Evolutionary conservation across 1,140 invertebrate genomes (phyloP).

Genomic region (Sminthurinus signatus): DNA sequence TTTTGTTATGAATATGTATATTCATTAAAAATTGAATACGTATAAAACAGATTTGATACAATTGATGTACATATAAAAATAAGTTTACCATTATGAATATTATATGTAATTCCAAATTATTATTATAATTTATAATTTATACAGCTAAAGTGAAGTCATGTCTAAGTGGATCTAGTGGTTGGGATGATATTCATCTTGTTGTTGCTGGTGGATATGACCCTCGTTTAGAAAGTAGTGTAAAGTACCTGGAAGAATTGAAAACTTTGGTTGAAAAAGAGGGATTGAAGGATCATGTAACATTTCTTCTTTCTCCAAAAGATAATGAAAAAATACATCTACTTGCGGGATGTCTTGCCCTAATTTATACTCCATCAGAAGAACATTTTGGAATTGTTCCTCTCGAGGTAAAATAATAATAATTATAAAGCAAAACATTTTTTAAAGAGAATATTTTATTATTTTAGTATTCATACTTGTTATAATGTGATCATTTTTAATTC

Average conservation of each 20-base stretch:
- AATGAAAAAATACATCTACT: slow-evolving; percentile 74
- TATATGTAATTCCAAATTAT: too few species aligned
- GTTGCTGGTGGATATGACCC: slow-evolving; percentile 96
- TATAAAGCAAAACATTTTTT: too few species aligned
- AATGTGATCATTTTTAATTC: too few species aligned
- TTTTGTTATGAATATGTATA: background rate
- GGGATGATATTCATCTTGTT: slow-evolving; percentile 68
- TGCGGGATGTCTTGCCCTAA: slow-evolving; percentile 62
- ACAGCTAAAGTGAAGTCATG: slow-evolving; percentile 38
- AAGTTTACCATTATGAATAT: too few species aligned
- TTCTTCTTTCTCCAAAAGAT: slow-evolving; percentile 81
- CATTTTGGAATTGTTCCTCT: slow-evolving; percentile 99
- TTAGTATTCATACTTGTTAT: slow-evolving; percentile 2
- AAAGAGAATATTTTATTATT: background rate
- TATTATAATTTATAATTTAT: too few species aligned
- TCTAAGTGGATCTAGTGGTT: slow-evolving; percentile 51
- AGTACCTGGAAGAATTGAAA: slow-evolving; percentile 73
- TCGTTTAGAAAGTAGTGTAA: slow-evolving; percentile 79
- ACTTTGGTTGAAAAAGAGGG: slow-evolving; percentile 57
- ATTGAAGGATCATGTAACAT: slow-evolving; percentile 68
- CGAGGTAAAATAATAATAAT: slow-evolving; percentile 60
- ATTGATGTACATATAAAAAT: too few species aligned
- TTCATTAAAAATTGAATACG: too few species aligned
- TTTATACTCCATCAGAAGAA: slow-evolving; percentile 95
- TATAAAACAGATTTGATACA: too few species aligned